Conservation (phyloP, 2,797 vertebrate genomes). For the Gadopsis bispinosus region DNA sequence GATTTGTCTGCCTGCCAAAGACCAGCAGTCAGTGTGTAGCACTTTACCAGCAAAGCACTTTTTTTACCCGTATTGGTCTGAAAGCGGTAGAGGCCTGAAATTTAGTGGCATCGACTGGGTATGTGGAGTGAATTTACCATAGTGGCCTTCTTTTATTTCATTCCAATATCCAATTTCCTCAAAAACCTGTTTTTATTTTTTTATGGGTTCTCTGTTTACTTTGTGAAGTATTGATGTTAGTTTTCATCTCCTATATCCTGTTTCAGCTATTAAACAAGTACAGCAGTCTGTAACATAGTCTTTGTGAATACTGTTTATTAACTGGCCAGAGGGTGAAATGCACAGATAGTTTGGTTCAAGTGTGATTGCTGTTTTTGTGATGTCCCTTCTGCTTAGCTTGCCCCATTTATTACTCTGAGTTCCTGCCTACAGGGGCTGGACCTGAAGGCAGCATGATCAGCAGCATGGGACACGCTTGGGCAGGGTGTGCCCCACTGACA, state of each 20-base stretch:
- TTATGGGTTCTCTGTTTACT: conserved; percentile 37
- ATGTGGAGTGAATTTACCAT: conserved; percentile 38
- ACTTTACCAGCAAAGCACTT: conserved; percentile 67
- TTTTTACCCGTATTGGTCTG: conserved; percentile 49
- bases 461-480: neutral
- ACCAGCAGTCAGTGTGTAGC: conserved; percentile 37
- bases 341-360: conserved; percentile 13
- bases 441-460: neutral
- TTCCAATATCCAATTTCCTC: conserved; percentile 64
- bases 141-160: conserved; percentile 46
- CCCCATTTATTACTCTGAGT: neutral
- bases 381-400: neutral
- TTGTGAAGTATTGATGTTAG: conserved; percentile 36
- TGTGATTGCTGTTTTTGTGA: conserved; percentile 15
- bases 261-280: conserved; percentile 9
- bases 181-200: conserved; percentile 28
- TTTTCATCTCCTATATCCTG: conserved; percentile 20
- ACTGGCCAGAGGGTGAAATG: conserved; percentile 24
- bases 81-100: conserved; percentile 31
- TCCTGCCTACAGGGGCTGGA: neutral
- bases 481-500: neutral
- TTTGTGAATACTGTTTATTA: conserved; percentile 22
- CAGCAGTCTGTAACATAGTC: conserved; percentile 12
- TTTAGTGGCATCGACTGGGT: conserved; percentile 43
- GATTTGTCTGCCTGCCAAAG: conserved; percentile 63